phyloP scores from a whole-genome alignment of 2,797 vertebrate genomes.

The Diplodus sargus region DNA sequence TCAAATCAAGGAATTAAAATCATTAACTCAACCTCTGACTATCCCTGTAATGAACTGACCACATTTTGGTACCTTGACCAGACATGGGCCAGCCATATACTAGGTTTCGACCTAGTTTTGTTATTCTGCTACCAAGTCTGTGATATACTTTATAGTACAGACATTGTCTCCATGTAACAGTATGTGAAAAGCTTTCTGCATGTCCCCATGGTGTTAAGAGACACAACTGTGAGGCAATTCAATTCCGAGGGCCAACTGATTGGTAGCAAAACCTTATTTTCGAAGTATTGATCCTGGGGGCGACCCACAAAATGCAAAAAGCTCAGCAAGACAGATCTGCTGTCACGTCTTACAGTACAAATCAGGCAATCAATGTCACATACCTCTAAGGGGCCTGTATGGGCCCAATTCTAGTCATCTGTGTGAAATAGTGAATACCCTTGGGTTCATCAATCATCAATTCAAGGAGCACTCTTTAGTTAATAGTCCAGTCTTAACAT shows the following conservation, averaged over 20 bases:
- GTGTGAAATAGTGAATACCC: slow-evolving; percentile 75
- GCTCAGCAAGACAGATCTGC: slow-evolving; percentile 77
- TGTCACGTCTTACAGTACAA: slow-evolving; percentile 81
- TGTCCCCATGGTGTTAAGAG: slow-evolving; percentile 21
- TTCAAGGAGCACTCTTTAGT: slow-evolving; percentile 74
- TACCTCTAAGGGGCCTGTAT: slow-evolving; percentile 56
- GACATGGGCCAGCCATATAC: no score
- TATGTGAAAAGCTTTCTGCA: slow-evolving; percentile 44
- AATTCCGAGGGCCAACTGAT: slow-evolving; percentile 64
- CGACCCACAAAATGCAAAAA: slow-evolving; percentile 78
- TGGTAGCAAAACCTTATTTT: slow-evolving; percentile 82
- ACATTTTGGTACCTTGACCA: no score
- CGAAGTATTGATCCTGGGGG: slow-evolving; percentile 75
- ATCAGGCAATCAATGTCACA: slow-evolving; percentile 80
- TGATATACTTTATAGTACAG: slow-evolving; percentile 7
- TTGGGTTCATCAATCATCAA: slow-evolving; percentile 81
- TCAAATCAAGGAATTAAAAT: no score
- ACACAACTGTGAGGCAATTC: slow-evolving; percentile 64
- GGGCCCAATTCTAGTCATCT: slow-evolving; percentile 77
- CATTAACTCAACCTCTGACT: no score
- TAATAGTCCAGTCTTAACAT: slow-evolving; percentile 77
- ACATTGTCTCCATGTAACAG: slow-evolving; percentile 31
- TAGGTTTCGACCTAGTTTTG: no score
- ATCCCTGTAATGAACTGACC: no score
- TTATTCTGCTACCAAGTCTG: not conserved